Evolutionary conservation across 2,797 vertebrate species (phyloP), one percentile per base, ranked within the genome.

Genomic region (Epinephelus coioides): DNA sequence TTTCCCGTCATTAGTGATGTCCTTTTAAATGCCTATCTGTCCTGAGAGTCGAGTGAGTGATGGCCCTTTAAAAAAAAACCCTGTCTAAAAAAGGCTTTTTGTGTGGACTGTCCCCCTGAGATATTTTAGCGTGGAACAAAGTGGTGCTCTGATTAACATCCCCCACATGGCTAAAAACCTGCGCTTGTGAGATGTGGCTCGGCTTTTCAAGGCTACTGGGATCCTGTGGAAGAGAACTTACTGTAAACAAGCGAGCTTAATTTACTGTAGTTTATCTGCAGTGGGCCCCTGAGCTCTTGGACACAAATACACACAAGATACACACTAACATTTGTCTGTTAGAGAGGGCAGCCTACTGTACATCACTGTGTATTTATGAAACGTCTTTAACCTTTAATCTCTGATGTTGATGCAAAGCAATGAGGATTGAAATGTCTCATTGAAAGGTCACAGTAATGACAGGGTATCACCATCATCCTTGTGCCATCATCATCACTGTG

Each of bases 391-490:
- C 10, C 34, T 40, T n/a, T 17, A 5, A n/a, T 21, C 38, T 44
- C 2, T 17, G 14, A 56, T 34, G 30, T n/a, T 56, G 70, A 70
- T 54, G 46, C 59, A 21, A 56, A 46, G 30, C 56, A 6, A 11
- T 6, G 6, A 50, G 2, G 49, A 50, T 19, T 6, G 46, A 77
- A 64, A 40, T 27, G n/a, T 60, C 44, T 27, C 2, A 2, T 6
- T 43, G 6, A 78, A 73, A 88, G 74, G 64, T 78, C 67, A 74
- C 25, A 23, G 46, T 55, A 69, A 70, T 46, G 54, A 68, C n/a
- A 44, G 40, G 21, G 55, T 73, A 57, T 80, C 63, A 59, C n/a
- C 66, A 40, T 71, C 47, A 53, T 56, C 75, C 44, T 75, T 69
- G 56, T 14, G 54, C 21, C 43, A 18, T 60, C 71, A 44, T 59